Evolutionary conservation across 2,113 vertebrate genomes (phyloP).

Genomic region (Equus przewalskii): DNA sequence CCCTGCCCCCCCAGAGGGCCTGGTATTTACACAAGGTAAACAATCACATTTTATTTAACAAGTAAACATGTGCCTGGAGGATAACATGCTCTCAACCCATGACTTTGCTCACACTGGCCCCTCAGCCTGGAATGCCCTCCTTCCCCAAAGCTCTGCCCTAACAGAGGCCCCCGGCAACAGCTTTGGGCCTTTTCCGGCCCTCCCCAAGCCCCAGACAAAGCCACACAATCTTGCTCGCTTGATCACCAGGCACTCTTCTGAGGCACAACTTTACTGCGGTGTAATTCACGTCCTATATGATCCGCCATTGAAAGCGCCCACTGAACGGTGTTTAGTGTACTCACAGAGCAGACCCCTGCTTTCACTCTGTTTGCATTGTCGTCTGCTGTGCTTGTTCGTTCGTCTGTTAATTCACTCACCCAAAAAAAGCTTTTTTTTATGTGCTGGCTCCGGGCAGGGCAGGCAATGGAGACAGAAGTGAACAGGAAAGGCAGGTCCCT

Average conservation of each 20-base stretch:
- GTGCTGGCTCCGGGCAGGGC: neutral
- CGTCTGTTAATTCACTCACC: neutral
- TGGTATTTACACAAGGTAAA: neutral
- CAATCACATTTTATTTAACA: neutral
- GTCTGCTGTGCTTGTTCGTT: neutral
- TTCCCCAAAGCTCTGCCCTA: neutral
- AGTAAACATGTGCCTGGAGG: neutral
- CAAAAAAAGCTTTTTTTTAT: neutral
- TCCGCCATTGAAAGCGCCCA: neutral
- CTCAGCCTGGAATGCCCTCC: fast-evolving
- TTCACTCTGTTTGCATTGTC: neutral
- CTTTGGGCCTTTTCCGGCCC: neutral
- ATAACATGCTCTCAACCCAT: neutral
- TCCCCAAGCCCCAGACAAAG: no score
- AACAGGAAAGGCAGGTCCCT: neutral
- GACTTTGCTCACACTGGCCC: neutral
- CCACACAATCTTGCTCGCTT: fast-evolving
- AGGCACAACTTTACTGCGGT: neutral
- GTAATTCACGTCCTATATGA: neutral
- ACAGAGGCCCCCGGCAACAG: neutral
- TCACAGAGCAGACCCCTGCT: neutral
- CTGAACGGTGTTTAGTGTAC: no score
- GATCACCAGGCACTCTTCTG: fast-evolving
- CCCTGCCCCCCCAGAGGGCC: neutral
- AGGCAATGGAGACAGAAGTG: no score